Conservation (phyloP, 2,888 invertebrate species). For the Sympetrum striolatum region DNA sequence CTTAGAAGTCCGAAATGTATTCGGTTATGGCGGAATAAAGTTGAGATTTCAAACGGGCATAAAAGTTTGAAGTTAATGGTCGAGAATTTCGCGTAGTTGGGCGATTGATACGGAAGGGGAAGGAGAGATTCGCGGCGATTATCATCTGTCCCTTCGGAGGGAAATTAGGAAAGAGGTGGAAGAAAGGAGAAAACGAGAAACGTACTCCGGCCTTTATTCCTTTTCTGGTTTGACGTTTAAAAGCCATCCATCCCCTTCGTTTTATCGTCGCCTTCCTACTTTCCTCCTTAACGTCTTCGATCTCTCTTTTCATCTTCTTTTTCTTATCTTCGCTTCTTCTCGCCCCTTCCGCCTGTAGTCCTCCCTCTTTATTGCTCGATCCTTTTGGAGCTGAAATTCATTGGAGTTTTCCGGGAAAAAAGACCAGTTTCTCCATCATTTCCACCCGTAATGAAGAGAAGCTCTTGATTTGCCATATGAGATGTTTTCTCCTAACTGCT, state of each 20-base stretch:
- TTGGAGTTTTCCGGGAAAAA: neutral
- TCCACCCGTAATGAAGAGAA: neutral
- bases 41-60: neutral
- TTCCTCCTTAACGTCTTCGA: neutral
- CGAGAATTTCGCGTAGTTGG: neutral
- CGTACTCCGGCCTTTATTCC: neutral
- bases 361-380: neutral
- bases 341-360: neutral
- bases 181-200: neutral
- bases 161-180: neutral
- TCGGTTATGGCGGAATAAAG: neutral
- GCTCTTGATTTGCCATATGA: neutral
- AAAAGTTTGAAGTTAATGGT: neutral
- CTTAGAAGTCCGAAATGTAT: neutral
- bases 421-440: neutral
- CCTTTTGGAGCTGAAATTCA: neutral
- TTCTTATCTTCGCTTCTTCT: neutral
- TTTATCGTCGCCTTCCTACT: neutral
- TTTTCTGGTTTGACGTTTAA: neutral
- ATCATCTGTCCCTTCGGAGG: neutral
- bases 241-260: neutral
- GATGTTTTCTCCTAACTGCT: neutral
- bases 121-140: neutral
- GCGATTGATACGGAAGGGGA: neutral
- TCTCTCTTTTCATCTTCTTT: neutral